Evolutionary conservation across 1,140 invertebrate genomes (phyloP), one percentile per base, ranked within the genome.

Genomic region (Drosophila pruinosa): DNA sequence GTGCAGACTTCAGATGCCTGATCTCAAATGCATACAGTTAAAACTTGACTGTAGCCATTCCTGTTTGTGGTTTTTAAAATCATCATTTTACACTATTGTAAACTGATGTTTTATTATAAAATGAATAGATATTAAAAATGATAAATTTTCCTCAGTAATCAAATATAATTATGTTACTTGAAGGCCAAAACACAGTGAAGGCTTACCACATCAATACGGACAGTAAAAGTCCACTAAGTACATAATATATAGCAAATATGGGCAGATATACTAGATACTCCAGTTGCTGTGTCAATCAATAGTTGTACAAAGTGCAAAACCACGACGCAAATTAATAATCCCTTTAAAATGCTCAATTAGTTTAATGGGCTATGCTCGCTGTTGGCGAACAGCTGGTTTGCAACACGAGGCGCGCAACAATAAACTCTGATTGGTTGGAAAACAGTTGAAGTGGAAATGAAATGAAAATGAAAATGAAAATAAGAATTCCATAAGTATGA

Each of bases 381-480:
- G 1, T 36, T 3, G n/a, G 12, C n/a, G 34, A 47, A 24, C 26
- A 34, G 31, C 31, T 34, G 10, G 31, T 34, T 15, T 28, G 12
- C 5, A 48, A 28, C 14, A 19, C 6, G 15, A 26, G 14, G 22
- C n/a, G 15, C 6, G 5, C 21, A 47, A 24, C 39, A 38, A 50
- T 65, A 15, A 19, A 57, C 43, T 26, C 14, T 52, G 7, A 47
- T 47, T 47, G 43, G 10, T n/a, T 10, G 22, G n/a, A 31, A 54
- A 19, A 28, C 4, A 34, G 24, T 34, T 52, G 12, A 41, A 43
- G 7, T 68, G 19, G 10, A 47, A 53, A 39, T 38, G 14, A 34
- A 61, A 45, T 64, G 43, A 17, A 31, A 70, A 56, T 52, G 62
- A 4, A 41, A 41, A 41, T 47, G 43, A 26, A 38, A 59, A 50